Base-by-base conservation (phyloP, 2,797 vertebrate genomes). In the Hypotaenidia philippensis region DNA sequence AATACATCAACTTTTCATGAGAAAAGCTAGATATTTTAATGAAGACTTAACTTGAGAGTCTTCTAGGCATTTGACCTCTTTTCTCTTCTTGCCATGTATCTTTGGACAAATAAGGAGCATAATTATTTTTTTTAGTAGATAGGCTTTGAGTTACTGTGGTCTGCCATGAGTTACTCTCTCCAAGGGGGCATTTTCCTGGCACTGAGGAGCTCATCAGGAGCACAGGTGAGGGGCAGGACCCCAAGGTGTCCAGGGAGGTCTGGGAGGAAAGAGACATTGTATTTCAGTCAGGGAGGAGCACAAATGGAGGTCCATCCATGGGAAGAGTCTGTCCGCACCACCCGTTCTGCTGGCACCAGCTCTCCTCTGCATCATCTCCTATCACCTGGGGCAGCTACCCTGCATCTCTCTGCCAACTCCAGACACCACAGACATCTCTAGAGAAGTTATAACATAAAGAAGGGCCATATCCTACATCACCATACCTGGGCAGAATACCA, bases 1-100 rank as follows among this genome's bases (percentile, higher is more conserved):
- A 47, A 59, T 49, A 77, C 0, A 0, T 64, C 21, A 53, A 56
- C 5, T 2, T 60, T 74, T 77, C 49, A 65, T 40, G 14, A 77
- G 32, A 71, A 86, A 91, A 90, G 31, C 27, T 19, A 44, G 18
- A 55, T 12, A 52, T 7, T 29, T 70, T 53, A 88, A 80, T 0
- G 3, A 88, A 64, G 27, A 68, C 9, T 76, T 76, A 89, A 82
- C 79, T 7, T 25, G 53, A 32, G 18, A 71, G 31, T 13, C 17
- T 53, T 80, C 80, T 25, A 77, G 60, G 41, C 11, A 26, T 70
- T 56, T 68, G 64, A 53, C 16, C 22, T 81, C n/a, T 78, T 85
- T 60, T 49, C 32, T 50, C n/a, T 82, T 91, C 57, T 64, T 64
- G 14, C 31, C 78, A 17, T 29, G 3, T 41, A 55, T 65, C 44